Percentiles rank a stretch among this genome's conserved stretches.
Evolutionary conservation across 1,140 invertebrate genomes (phyloP).

Genomic region (Episyrphus balteatus): DNA sequence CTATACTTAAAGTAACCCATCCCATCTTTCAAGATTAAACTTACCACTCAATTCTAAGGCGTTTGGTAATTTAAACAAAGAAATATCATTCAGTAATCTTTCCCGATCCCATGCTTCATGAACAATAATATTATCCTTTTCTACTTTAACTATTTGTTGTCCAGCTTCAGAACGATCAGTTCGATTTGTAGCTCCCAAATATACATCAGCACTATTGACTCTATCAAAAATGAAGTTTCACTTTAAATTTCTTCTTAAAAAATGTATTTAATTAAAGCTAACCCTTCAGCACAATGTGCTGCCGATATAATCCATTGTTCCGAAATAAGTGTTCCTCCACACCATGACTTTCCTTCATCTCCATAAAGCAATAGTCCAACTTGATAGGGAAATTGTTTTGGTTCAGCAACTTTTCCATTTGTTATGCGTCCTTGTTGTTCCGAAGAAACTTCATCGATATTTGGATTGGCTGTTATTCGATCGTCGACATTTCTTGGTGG

Average conservation of each 20-base stretch:
- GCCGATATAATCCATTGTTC: conserved; percentile 45
- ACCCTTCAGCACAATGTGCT: conserved; percentile 46
- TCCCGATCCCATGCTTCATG: conserved; percentile 9
- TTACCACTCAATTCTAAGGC: conserved; percentile 14
- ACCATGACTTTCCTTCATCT: conserved; percentile 30
- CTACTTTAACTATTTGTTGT: conserved; percentile 22
- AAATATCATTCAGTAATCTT: conserved; percentile 20
- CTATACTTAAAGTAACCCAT: neutral
- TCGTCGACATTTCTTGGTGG: too few relatives aligned
- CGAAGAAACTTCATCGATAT: too few relatives aligned
- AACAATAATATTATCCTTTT: conserved; percentile 15
- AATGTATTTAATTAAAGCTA: conserved; percentile 15
- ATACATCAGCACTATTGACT: conserved; percentile 24
- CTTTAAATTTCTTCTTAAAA: neutral
- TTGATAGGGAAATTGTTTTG: conserved; percentile 42
- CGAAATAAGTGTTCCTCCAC: conserved; percentile 48
- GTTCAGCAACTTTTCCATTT: conserved; percentile 17
- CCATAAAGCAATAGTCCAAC: conserved; percentile 35
- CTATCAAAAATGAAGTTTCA: neutral
- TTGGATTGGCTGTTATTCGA: too few relatives aligned
- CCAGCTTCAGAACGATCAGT: conserved; percentile 15
- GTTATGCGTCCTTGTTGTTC: conserved; percentile 18
- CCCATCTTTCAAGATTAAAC: neutral
- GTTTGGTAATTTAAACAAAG: conserved; percentile 21
- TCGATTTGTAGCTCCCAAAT: conserved; percentile 22